Base-by-base conservation (phyloP, 1,140 invertebrate genomes). In the Cydia pomonella region DNA sequence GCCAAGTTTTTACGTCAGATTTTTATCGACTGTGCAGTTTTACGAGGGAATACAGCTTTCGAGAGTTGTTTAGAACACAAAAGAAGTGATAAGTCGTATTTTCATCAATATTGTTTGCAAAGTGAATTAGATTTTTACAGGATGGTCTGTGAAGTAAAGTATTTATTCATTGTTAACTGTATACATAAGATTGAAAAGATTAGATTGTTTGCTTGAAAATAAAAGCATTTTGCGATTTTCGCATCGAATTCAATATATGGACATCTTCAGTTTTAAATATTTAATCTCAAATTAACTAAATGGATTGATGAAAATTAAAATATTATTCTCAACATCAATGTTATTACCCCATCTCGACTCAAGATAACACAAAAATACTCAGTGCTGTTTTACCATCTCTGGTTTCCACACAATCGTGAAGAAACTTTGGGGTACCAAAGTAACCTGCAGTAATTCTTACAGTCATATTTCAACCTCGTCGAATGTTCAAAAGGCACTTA, bases 1-100 rank as follows among this genome's bases (percentile, higher is more conserved):
- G 75, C 78, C 75, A 80, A 81, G 78, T 81, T 84, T 59, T 83
- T 80, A 80, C 74, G 79, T 77, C 77, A 81, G 73, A 79, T 79
- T 82, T 83, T 82, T 82, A 80, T 80, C 80, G 77, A 27, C 76
- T 47, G 69, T 64, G 74, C 75, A 79, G 75, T 79, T 78, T 83
- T 77, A 69, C n/a, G 64, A 69, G 27, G n/a, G 64, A 38, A 33
- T 69, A 41, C 64, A 38, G 64, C 64, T 69, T 69, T 33, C 64
- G 25, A 66, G 16, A 66, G 63, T 33, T 69, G 64, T 38, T 69
- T 69, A 33, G 18, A 69, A 69, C 25, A 66, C 27, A 13, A 29
- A 66, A 9, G 12, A 2, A 23, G 63, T 33, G 64, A 69, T 69
- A 69, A 69, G 64, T 69, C 64, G n/a, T 33, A 69, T 69, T 69